Evolutionary conservation across 2,888 invertebrate genomes (phyloP), one percentile per base, ranked within the genome.

Genomic region (Nemotelus nigrinus): DNA sequence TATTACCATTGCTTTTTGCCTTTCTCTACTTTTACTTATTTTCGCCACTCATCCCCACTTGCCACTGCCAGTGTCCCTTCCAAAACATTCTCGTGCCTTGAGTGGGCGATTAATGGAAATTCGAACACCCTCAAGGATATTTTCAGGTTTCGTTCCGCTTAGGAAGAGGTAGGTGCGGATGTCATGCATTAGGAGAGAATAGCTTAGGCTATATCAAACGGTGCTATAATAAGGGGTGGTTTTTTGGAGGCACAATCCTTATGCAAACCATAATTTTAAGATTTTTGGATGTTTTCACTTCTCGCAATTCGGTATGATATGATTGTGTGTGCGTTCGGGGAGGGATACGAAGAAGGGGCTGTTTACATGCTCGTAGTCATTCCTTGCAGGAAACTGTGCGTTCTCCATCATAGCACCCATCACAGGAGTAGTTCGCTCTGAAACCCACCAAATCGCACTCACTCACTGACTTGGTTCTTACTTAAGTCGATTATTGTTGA

Each of bases 21-120:
- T 70, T 70, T 43, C 70, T 55, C 48, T 60, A 41, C 55, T 74
- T 74, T 74, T 74, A 74, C 74, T 74, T 74, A 74, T 74, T 74
- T 74, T 74, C 74, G 48, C 63, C 74, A 10, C 45, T 72, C 58
- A 58, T 45, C 48, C 41, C 63, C 43, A n/a, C n/a, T n/a, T n/a
- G n/a, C n/a, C 43, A 3, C 45, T n/a, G 3, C 6, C 39, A 10
- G 3, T 60, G 48, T 63, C 74, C 74, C 74, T 63, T 74, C 60
- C 41, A 45, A 8, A n/a, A n/a, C 60, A 60, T 47, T 55, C 70
- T 43, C n/a, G 70, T 47, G 47, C 65, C 65, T 71, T 71, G 2
- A 10, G 4, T 10, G 7, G 10, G 39, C 39, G 60, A 47, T 50
- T 50, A 44, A 39, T 47, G 74, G 60, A 63, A 50, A 60, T 60